phyloP scores from a whole-genome alignment of 2,113 vertebrate genomes.

The Ictalurus punctatus region DNA sequence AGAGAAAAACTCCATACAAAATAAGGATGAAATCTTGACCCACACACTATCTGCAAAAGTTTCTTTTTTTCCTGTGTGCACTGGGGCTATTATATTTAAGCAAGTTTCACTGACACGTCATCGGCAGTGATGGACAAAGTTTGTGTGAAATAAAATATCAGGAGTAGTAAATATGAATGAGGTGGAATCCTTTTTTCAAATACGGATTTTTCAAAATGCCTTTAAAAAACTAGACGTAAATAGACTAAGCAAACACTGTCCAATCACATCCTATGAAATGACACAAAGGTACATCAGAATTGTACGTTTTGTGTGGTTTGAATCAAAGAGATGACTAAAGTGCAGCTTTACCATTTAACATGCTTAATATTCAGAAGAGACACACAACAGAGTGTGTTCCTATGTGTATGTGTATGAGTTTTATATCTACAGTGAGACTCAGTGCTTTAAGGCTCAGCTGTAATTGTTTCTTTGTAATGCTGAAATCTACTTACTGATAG shows the following conservation, averaged over 20 bases:
- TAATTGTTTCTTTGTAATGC: neutral
- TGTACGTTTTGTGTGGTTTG: neutral
- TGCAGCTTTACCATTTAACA: neutral
- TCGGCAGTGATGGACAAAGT: neutral
- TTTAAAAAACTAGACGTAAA: neutral
- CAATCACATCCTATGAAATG: neutral
- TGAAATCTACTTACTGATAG: neutral
- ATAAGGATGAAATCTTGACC: neutral
- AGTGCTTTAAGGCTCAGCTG: too few relatives aligned
- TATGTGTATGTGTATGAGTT: neutral
- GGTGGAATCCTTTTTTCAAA: neutral
- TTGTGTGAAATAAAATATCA: neutral
- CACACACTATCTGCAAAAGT: neutral
- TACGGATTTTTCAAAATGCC: neutral
- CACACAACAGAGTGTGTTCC: neutral
- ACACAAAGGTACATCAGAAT: neutral
- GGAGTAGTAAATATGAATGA: conserved; percentile 4
- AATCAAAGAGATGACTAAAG: neutral
- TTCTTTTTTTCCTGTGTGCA: neutral
- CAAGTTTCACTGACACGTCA: neutral
- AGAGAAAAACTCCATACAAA: neutral
- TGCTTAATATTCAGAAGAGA: neutral
- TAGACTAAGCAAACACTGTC: neutral
- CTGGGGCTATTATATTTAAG: neutral
- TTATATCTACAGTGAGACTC: neutral